phyloP scores from a whole-genome alignment of 1,140 invertebrate genomes.

The Physella acuta region DNA sequence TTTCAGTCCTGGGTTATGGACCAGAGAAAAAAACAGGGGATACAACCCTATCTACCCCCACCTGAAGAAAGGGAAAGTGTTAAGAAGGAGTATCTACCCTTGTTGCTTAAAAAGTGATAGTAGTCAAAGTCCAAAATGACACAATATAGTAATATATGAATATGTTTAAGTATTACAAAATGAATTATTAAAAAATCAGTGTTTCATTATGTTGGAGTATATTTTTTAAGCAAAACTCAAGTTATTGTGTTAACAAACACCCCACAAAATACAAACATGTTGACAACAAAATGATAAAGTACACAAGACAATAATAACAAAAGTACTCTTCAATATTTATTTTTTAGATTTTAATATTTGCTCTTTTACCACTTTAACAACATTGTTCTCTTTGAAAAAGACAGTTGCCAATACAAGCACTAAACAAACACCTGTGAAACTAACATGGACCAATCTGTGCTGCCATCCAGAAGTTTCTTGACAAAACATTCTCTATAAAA shows the following conservation, averaged over 20 bases:
- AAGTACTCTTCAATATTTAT: not conserved
- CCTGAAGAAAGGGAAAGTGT: constrained; percentile 39
- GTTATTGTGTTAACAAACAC: no score
- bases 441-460: constrained; percentile 14
- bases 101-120: not conserved
- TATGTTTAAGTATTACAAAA: no score
- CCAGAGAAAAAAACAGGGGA: constrained; percentile 39
- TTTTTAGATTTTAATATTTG: constrained; percentile 9
- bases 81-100: constrained; percentile 32
- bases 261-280: no score
- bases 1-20: constrained; percentile 8
- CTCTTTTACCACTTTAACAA: constrained; percentile 11
- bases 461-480: no score
- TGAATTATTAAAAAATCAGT: no score
- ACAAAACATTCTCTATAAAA: no score
- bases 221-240: no score
- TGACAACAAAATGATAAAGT: not conserved
- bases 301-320: not conserved
- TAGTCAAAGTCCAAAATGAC: no score
- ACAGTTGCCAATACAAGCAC: not conserved
- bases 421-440: not conserved
- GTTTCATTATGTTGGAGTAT: no score
- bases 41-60: constrained; percentile 39
- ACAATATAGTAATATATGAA: no score
- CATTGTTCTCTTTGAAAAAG: constrained; percentile 12